Base-by-base conservation (phyloP, 1,140 invertebrate species). In the Nylanderia fulva region DNA sequence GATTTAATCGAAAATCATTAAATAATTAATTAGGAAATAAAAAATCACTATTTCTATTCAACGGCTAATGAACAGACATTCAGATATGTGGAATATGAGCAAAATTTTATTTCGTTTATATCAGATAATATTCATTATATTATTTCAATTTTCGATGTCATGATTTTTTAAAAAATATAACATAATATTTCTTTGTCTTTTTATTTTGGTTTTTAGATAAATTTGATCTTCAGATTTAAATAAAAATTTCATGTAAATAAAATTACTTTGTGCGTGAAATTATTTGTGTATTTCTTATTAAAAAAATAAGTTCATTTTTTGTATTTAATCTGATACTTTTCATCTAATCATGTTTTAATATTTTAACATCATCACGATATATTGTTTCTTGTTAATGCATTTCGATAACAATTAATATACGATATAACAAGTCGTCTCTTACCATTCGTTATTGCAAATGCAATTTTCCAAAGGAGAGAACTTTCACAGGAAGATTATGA, bases 401-500 rank as follows among this genome's bases (percentile, higher is more conserved):
- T 6, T 42, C 11, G 5, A 54, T 27, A 48, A 48, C 36, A 36
- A 80, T 82, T 58, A 72, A n/a, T n/a, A n/a, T n/a, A n/a, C n/a
- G n/a, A n/a, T n/a, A n/a, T n/a, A n/a, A n/a, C n/a, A n/a, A n/a
- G 48, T 21, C 15, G 21, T 60, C 33, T 27, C n/a, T 56, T 33
- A 36, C 77, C 24, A 80, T 69, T 15, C 15, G 24, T 11, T 15
- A 45, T 71, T 24, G 52, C 39, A 58, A 72, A 82, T 82, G 66
- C 77, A 82, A 82, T 82, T 82, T 82, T 82, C 66, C 66, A 8
- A 58, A 39, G 48, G 21, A 29, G 52, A 42, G 66, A n/a, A 72
- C 24, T 72, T 82, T 66, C 27, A 82, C 77, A 27, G 24, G 39
- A 58, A 80, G 36, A 18, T 80, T 72, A 82, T 82, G 77, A 82